Evolutionary conservation across 2,797 vertebrate genomes (phyloP), one percentile per base, ranked within the genome.

Genomic region (Sebastes matsubarae): DNA sequence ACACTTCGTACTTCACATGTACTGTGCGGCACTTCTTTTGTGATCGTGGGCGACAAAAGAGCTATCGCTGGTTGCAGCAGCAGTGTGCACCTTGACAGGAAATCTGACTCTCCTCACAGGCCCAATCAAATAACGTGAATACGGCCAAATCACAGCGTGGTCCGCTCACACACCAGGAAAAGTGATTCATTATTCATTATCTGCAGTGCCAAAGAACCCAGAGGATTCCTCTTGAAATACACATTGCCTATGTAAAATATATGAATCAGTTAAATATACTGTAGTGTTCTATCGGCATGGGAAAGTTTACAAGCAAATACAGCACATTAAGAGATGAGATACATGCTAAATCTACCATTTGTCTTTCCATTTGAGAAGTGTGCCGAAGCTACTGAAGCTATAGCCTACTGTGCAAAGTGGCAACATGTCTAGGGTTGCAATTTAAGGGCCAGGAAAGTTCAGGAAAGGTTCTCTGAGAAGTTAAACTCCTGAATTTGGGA

Each of bases 111-210:
- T 80, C 73, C 79, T 77, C 20, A 24, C 63, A 82, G 80, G 72
- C 59, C 71, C 64, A 55, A 83, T 54, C 69, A 81, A 86, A 83
- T 83, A 78, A 80, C 6, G 46, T 69, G 76, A 71, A 68, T 61
- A 79, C 72, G 81, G 80, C 55, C 75, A 77, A 81, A 80, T 82
- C n/a, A 32, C 65, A 61, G 58, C 20, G 2, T 36, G 64, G 50
- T 63, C 36, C 25, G 12, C 36, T 46, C 46, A 65, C 63, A 79
- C 64, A 79, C 22, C 75, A 64, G 36, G 58, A 76, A 52, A 83
- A 70, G 22, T 55, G 24, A 89, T 88, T 88, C 73, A 83, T 86
- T 87, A 83, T 89, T 88, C 52, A 87, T 86, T 36, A 85, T 80
- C 57, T 38, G 61, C 61, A 60, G 38, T 36, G 58, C 64, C 54